These are phyloP conservation scores for Globodera rostochiensis DNA, from an alignment of 1,140 invertebrate genomes.

Conservation along the genomic window DNA sequence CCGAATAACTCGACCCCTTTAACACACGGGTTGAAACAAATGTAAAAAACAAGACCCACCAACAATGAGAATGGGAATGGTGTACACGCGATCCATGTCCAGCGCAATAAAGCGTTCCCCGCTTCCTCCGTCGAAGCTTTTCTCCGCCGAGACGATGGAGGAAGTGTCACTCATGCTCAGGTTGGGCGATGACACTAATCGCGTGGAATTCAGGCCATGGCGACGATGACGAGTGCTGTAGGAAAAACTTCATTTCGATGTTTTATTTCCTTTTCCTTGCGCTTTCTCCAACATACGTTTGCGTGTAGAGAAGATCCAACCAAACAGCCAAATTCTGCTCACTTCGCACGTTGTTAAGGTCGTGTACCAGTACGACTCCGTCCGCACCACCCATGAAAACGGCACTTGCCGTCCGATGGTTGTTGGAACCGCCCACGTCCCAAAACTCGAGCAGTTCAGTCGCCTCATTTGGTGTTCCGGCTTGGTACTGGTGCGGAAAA, in stretches of 20 bases:
- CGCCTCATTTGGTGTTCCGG: conserved; percentile 50
- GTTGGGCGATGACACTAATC: conserved; percentile 22
- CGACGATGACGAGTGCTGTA: conserved; percentile 7
- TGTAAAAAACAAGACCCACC: conserved; percentile 21
- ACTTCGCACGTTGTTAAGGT: conserved; percentile 44
- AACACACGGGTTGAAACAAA: not conserved
- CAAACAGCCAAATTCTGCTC: conserved; percentile 49
- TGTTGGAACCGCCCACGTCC: conserved; percentile 49
- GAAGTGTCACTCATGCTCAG: not conserved
- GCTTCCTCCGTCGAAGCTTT: conserved; percentile 6
- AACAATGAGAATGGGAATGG: conserved; percentile 44
- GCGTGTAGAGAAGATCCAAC: conserved; percentile 23
- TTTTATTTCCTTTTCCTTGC: not conserved
- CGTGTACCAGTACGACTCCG: conserved; percentile 52
- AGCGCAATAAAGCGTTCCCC: conserved; percentile 15
- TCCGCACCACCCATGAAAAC: conserved; percentile 49
- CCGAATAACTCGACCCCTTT: conserved; percentile 4
- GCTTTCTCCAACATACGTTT: conserved; percentile 10
- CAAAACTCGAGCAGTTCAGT: conserved; percentile 50
- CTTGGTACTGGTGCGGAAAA: conserved; percentile 48
- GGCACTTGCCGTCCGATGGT: conserved; percentile 37
- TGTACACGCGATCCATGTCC: conserved; percentile 33
- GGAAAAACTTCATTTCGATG: not conserved
- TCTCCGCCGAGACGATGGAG: not conserved
- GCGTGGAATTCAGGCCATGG: conserved; percentile 17